Percentiles rank a stretch among this genome's conserved stretches.
Evolutionary conservation across 2,888 invertebrate species (phyloP).

Genomic region (Alsophila aescularia): DNA sequence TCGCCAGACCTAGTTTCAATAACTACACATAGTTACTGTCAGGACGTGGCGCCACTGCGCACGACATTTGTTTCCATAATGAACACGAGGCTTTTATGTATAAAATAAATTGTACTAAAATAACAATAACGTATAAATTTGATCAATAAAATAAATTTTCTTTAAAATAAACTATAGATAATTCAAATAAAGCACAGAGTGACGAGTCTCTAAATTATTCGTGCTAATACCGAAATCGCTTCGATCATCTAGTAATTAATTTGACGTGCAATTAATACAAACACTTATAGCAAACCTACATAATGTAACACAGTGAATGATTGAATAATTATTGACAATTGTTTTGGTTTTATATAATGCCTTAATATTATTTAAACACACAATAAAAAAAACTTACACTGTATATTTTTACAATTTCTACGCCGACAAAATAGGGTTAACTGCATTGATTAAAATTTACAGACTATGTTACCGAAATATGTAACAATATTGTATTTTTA

Average conservation of each 20-base stretch:
- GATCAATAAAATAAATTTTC: slow-evolving; percentile 48
- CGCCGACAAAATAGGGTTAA: slow-evolving; percentile 20
- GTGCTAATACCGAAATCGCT: neutral
- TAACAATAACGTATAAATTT: slow-evolving; percentile 52
- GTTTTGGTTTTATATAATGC: slow-evolving; percentile 25
- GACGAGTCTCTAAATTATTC: neutral
- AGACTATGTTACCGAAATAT: neutral
- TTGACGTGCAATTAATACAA: slow-evolving; percentile 19
- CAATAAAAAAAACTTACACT: slow-evolving; percentile 17
- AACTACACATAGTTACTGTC: no score
- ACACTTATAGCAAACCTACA: slow-evolving; percentile 20
- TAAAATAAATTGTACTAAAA: slow-evolving; percentile 61
- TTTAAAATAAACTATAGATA: slow-evolving; percentile 17
- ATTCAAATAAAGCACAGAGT: slow-evolving; percentile 20
- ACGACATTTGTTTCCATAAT: no score
- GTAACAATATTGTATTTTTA: slow-evolving; percentile 2
- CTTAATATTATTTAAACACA: slow-evolving; percentile 22
- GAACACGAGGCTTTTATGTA: no score
- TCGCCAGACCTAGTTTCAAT: no score
- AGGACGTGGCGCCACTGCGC: no score
- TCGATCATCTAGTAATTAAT: slow-evolving; percentile 12
- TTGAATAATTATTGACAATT: slow-evolving; percentile 15
- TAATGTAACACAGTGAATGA: slow-evolving; percentile 6
- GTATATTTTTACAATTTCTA: slow-evolving; percentile 1
- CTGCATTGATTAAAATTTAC: neutral